phyloP scores from a whole-genome alignment of 2,888 invertebrate genomes.

The Oscheius myriophilus region DNA sequence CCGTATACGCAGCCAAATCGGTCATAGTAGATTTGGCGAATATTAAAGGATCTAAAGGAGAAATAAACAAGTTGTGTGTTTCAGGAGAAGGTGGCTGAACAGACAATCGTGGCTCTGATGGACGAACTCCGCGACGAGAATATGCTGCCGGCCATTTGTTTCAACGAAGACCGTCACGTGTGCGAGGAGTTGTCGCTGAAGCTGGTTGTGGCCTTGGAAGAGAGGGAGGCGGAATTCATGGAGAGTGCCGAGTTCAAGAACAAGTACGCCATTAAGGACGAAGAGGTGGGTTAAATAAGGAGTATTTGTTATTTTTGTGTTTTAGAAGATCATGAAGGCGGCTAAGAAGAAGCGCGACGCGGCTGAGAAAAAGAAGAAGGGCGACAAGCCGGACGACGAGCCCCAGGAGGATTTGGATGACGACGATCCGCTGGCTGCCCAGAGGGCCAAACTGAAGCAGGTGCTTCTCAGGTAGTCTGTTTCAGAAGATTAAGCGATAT shows the following conservation, averaged over 20 bases:
- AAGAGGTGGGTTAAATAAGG: constrained; percentile 40
- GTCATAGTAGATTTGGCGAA: too few relatives aligned
- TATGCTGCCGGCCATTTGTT: constrained; percentile 67
- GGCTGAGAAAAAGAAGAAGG: constrained; percentile 61
- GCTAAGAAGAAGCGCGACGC: constrained; percentile 67
- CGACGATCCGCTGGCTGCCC: constrained; percentile 60
- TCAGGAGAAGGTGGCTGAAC: constrained; percentile 51
- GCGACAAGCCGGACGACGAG: constrained; percentile 41
- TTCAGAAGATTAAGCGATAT: neutral
- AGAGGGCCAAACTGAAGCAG: constrained; percentile 60
- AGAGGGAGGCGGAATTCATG: constrained; percentile 57
- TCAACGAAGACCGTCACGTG: constrained; percentile 67
- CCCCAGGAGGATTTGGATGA: constrained; percentile 48
- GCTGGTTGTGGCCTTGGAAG: constrained; percentile 54
- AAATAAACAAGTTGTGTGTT: neutral
- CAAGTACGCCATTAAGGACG: constrained; percentile 65
- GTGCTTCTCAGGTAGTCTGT: constrained; percentile 49
- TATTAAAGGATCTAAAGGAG: too few relatives aligned
- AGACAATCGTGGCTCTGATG: constrained; percentile 63
- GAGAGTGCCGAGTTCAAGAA: constrained; percentile 64
- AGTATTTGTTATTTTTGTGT: neutral
- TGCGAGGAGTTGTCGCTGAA: constrained; percentile 61
- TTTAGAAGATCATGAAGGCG: constrained; percentile 59
- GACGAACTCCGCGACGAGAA: constrained; percentile 60
- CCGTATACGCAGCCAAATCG: too few relatives aligned